Conservation (phyloP, 2,797 vertebrate species). For the Microctenopoma lineatum region DNA sequence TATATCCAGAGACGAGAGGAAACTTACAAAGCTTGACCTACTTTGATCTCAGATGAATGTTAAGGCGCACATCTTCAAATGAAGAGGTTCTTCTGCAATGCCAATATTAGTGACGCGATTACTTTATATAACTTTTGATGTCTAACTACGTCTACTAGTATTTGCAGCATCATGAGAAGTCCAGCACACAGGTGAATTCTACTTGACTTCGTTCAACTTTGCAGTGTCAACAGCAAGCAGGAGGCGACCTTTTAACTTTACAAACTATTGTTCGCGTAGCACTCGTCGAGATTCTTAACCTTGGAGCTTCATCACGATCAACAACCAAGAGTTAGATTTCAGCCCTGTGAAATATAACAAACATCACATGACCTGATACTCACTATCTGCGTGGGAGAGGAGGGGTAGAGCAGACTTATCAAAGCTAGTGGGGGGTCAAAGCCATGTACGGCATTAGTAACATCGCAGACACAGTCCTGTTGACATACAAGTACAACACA, state of each 20-base stretch:
- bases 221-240: background rate
- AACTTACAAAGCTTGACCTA: conserved; percentile 64
- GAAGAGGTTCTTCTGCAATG: conserved; percentile 5
- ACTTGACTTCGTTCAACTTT: background rate
- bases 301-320: conserved; percentile 21
- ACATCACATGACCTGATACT: conserved; percentile 68
- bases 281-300: background rate
- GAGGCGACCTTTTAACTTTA: background rate
- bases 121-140: background rate
- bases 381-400: conserved; percentile 17
- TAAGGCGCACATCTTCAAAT: conserved; percentile 16
- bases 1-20: conserved; percentile 51
- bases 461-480: conserved; percentile 39
- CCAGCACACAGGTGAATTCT: background rate
- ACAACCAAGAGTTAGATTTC: conserved; percentile 39
- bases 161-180: conserved; percentile 2
- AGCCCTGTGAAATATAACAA: conserved; percentile 55
- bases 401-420: conserved; percentile 46
- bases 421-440: conserved; percentile 39
- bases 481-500: conserved; percentile 53
- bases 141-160: background rate
- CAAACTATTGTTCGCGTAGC: background rate
- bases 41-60: conserved; percentile 64
- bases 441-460: conserved; percentile 60
- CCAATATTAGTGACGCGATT: background rate